Percentiles rank a stretch among this genome's conserved stretches.
These are phyloP conservation scores for Polymixis flavicincta DNA, from an alignment of 2,888 invertebrate genomes.

Conservation along the genomic window DNA sequence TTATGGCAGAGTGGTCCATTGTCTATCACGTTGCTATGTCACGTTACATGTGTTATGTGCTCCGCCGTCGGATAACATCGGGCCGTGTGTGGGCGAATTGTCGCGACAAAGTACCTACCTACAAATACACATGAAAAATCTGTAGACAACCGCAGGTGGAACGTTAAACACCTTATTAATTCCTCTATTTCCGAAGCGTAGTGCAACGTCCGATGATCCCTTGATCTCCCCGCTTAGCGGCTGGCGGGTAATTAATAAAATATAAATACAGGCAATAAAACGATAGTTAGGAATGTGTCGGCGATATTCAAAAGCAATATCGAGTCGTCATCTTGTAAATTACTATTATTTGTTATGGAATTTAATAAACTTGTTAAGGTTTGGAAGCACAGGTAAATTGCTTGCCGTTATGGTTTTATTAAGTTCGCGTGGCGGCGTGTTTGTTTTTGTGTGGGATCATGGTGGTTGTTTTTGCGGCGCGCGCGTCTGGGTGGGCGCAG, in stretches of 20 bases:
- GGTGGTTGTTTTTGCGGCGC: slow-evolving; percentile 82
- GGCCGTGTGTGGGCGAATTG: slow-evolving; percentile 78
- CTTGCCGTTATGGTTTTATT: slow-evolving; percentile 87
- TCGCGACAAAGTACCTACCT: slow-evolving; percentile 67
- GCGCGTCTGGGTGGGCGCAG: slow-evolving; percentile 87
- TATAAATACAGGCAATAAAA: slow-evolving; percentile 85
- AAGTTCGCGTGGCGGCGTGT: slow-evolving; percentile 87
- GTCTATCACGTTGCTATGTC: slow-evolving; percentile 84
- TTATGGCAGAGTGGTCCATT: slow-evolving; percentile 82
- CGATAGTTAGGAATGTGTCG: slow-evolving; percentile 85
- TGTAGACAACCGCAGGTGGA: slow-evolving; percentile 49
- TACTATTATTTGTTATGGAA: slow-evolving; percentile 89
- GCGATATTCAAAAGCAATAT: slow-evolving; percentile 86
- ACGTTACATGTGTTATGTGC: slow-evolving; percentile 77
- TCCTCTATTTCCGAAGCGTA: slow-evolving; percentile 54
- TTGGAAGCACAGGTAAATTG: slow-evolving; percentile 88
- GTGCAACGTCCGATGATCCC: slow-evolving; percentile 65
- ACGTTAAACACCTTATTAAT: slow-evolving; percentile 61
- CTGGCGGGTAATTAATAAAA: slow-evolving; percentile 83
- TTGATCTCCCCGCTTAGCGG: slow-evolving; percentile 70
- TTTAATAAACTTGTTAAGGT: slow-evolving; percentile 90
- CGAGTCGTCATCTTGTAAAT: slow-evolving; percentile 88
- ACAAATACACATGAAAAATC: slow-evolving; percentile 45
- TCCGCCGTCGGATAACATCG: slow-evolving; percentile 71
- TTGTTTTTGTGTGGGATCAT: slow-evolving; percentile 88